Evolutionary conservation across 2,797 vertebrate genomes (phyloP).

Genomic region (Anniella stebbinsi): DNA sequence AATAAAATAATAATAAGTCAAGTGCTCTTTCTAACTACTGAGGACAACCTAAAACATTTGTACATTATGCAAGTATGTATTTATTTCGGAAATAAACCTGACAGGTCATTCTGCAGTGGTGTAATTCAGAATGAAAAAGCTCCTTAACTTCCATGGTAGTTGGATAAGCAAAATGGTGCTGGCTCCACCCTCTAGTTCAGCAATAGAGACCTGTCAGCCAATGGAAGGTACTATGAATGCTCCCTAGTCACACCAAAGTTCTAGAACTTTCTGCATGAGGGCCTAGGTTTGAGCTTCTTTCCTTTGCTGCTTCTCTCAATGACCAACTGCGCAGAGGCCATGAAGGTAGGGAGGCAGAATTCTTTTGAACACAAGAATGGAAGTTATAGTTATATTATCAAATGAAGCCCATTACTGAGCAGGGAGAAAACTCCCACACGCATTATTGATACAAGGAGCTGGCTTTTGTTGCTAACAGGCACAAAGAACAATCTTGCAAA

Average conservation of each 20-base stretch:
- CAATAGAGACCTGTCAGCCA: neutral
- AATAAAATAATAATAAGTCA: neutral
- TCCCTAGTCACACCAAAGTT: neutral
- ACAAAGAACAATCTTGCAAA: constrained; percentile 11
- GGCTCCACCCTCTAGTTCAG: neutral
- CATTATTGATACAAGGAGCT: neutral
- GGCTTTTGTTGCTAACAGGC: constrained; percentile 34
- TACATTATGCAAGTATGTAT: too few species aligned
- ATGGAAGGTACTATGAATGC: neutral
- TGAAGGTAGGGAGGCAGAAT: neutral
- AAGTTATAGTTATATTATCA: neutral
- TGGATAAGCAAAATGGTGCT: neutral
- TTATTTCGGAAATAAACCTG: neutral
- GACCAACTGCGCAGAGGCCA: neutral
- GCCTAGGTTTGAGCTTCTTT: neutral
- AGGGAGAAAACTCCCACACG: neutral
- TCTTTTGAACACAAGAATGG: neutral
- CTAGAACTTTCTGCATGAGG: neutral
- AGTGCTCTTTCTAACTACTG: neutral
- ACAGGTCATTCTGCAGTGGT: neutral
- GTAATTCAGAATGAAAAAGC: neutral
- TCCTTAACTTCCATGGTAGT: neutral
- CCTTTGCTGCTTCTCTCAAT: neutral
- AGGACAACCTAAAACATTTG: neutral
- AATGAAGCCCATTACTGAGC: neutral